Conservation (phyloP, 2,888 invertebrate genomes). For the Trichopria drosophilae region DNA sequence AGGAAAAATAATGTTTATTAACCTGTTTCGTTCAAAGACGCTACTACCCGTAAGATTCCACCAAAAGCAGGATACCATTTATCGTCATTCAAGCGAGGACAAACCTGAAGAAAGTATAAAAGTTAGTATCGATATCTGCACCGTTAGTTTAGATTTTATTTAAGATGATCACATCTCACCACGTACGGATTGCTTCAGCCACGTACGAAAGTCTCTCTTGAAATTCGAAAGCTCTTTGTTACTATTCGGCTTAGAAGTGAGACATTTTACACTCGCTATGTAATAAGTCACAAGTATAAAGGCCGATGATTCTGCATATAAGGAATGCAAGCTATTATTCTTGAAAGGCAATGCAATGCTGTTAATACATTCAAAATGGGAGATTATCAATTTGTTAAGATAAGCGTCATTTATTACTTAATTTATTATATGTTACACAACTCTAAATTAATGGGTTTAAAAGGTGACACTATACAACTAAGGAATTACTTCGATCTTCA, state of each 20-base stretch:
- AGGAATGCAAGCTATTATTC: constrained; percentile 60
- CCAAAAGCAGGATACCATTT: constrained; percentile 65
- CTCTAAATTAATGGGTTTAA: no score
- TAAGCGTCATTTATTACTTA: neutral
- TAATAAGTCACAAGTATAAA: constrained; percentile 63
- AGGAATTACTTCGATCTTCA: no score
- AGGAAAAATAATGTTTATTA: constrained; percentile 17
- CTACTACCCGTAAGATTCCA: constrained; percentile 59
- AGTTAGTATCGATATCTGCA: no score
- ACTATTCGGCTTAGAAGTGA: constrained; percentile 54
- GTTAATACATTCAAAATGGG: constrained; percentile 25
- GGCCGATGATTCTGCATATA: constrained; percentile 56
- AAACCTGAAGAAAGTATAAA: constrained; percentile 48
- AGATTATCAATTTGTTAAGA: no score
- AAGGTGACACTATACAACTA: no score
- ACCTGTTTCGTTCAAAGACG: constrained; percentile 55
- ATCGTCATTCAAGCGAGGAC: constrained; percentile 65
- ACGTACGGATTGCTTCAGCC: constrained; percentile 61
- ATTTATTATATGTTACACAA: neutral
- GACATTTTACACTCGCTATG: constrained; percentile 61
- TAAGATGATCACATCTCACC: constrained; percentile 34
- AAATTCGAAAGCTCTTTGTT: constrained; percentile 57
- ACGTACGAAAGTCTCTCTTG: constrained; percentile 61
- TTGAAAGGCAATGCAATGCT: constrained; percentile 68
- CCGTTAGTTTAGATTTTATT: constrained; percentile 4